phyloP scores from a whole-genome alignment of 2,113 vertebrate species.

The Capreolus pygargus region DNA sequence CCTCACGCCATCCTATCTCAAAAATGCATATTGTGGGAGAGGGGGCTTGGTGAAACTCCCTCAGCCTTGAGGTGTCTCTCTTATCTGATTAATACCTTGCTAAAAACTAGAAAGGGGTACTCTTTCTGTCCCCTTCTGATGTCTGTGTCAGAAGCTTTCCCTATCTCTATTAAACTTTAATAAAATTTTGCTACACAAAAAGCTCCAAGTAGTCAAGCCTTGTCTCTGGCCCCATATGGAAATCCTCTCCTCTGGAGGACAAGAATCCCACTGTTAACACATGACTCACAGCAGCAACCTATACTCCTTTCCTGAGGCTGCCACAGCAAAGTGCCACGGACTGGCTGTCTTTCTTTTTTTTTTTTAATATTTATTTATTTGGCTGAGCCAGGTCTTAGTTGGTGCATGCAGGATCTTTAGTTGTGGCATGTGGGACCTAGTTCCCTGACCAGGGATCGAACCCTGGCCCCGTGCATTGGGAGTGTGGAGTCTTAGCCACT shows the following conservation, averaged over 20 bases:
- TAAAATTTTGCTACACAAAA: neutral
- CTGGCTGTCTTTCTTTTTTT: neutral
- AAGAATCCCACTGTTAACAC: neutral
- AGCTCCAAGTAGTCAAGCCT: neutral
- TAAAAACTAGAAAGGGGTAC: neutral
- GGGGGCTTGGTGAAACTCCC: neutral
- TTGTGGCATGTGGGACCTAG: too few species aligned
- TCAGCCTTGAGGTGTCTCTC: neutral
- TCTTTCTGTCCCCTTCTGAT: neutral
- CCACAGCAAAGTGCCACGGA: too few species aligned
- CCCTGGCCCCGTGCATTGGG: too few species aligned
- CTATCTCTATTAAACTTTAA: neutral
- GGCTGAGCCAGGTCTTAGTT: too few species aligned
- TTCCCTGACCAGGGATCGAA: too few species aligned
- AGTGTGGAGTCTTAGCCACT: too few species aligned
- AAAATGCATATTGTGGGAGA: neutral
- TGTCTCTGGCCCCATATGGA: neutral
- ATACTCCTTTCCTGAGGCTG: accelerated
- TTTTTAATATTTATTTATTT: too few species aligned
- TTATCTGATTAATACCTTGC: neutral
- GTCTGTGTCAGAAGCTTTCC: neutral
- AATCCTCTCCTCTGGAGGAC: neutral
- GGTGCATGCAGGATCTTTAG: too few species aligned
- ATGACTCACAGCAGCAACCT: neutral
- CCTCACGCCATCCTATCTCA: neutral